These are phyloP conservation scores for Vesta saturnalis DNA, from an alignment of 2,888 invertebrate species.

Conservation along the genomic window DNA sequence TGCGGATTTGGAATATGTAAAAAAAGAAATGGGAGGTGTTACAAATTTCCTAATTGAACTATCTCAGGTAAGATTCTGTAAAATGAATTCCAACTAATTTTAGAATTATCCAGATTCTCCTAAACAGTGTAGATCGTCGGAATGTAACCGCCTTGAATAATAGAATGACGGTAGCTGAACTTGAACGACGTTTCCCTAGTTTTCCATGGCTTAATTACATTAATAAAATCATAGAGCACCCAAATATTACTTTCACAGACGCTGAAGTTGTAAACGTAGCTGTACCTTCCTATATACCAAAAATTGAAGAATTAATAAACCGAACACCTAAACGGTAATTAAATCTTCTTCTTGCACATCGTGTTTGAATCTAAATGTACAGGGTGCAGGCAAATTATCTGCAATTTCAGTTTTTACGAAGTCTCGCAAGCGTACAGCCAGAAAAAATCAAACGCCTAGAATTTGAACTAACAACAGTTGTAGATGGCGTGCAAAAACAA, in stretches of 20 bases:
- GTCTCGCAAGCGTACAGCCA: conserved; percentile 52
- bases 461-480: conserved; percentile 76
- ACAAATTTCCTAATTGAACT: conserved; percentile 40
- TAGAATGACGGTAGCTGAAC: conserved; percentile 62
- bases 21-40: not conserved
- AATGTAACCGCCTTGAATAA: conserved; percentile 55
- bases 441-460: conserved; percentile 85
- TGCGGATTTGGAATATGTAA: not conserved
- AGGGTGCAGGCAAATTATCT: conserved; percentile 84
- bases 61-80: conserved; percentile 57
- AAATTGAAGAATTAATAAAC: conserved; percentile 50
- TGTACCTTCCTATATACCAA: conserved; percentile 61
- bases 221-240: conserved; percentile 63
- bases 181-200: conserved; percentile 59
- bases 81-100: no score
- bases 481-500: conserved; percentile 80
- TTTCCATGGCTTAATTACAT: conserved; percentile 63
- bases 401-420: conserved; percentile 59
- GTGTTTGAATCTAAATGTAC: not conserved
- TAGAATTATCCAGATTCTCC: conserved; percentile 46
- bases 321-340: conserved; percentile 39
- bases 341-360: not conserved
- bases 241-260: conserved; percentile 48
- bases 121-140: conserved; percentile 33
- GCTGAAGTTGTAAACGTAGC: conserved; percentile 64